A percentile compares a stretch with the other conserved stretches of the same genome.
Evolutionary conservation across 2,113 vertebrate genomes (phyloP).

Genomic region (Podarcis muralis): DNA sequence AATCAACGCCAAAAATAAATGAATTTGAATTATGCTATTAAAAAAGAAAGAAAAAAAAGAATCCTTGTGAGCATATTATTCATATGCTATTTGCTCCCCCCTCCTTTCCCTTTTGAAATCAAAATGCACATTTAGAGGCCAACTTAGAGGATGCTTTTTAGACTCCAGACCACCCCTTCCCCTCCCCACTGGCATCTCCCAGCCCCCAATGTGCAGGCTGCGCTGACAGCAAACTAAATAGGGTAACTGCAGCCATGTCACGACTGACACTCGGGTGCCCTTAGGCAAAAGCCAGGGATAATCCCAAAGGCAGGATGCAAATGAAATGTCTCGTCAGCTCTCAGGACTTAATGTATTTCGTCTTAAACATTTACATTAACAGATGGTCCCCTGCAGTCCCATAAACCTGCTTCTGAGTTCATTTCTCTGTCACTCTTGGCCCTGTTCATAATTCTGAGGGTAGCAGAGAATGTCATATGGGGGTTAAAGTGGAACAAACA

Average conservation of each 20-base stretch:
- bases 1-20: slow-evolving; percentile 34
- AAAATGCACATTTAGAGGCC: slow-evolving; percentile 36
- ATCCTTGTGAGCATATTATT: not conserved
- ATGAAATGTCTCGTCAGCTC: slow-evolving; percentile 74
- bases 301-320: slow-evolving; percentile 72
- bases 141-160: slow-evolving; percentile 19
- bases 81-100: not conserved
- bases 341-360: slow-evolving; percentile 71
- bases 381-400: slow-evolving; percentile 76
- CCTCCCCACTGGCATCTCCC: slow-evolving; percentile 17
- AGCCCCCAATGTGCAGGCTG: not conserved
- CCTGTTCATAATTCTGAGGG: slow-evolving; percentile 64
- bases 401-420: slow-evolving; percentile 75
- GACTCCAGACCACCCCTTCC: slow-evolving; percentile 4
- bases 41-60: not conserved
- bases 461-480: slow-evolving; percentile 62
- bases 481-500: slow-evolving; percentile 63
- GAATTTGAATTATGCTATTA: slow-evolving; percentile 22
- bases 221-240: slow-evolving; percentile 45
- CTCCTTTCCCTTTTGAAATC: slow-evolving; percentile 35
- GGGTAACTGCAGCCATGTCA: slow-evolving; percentile 38
- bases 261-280: slow-evolving; percentile 49
- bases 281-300: slow-evolving; percentile 60
- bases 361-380: slow-evolving; percentile 84
- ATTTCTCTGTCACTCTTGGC: slow-evolving; percentile 69